Conservation (phyloP, 2,797 vertebrate genomes). For the Oceanodroma leucorhoa region DNA sequence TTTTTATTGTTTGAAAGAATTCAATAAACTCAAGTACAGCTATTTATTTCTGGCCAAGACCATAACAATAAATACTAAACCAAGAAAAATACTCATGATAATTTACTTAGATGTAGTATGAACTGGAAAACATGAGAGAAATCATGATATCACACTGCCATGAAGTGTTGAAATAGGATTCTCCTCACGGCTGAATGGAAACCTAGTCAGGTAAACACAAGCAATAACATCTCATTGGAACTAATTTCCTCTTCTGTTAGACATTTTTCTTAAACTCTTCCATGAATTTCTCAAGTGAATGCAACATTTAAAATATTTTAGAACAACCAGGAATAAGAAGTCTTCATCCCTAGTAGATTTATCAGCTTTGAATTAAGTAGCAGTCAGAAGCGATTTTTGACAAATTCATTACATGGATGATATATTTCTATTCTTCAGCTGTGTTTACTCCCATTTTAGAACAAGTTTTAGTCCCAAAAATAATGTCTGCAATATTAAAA, state of each 20-base stretch:
- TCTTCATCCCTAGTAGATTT: background rate
- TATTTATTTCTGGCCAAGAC: background rate
- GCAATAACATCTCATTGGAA: background rate
- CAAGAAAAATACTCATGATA: background rate
- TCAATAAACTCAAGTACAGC: background rate
- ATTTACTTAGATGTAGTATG: background rate
- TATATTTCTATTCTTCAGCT: background rate
- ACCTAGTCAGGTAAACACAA: background rate
- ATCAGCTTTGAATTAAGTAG: background rate
- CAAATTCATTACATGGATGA: background rate
- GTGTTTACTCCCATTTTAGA: background rate
- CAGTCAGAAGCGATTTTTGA: background rate
- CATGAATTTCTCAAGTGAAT: background rate
- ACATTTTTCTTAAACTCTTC: background rate
- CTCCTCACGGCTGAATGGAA: accelerated
- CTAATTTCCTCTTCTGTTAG: background rate
- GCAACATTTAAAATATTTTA: background rate
- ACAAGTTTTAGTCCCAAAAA: background rate
- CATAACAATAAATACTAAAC: background rate
- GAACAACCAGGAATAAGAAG: background rate
- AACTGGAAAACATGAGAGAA: background rate
- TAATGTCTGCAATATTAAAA: background rate
- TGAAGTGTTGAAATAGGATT: background rate
- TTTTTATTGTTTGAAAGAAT: background rate
- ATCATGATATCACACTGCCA: background rate